These are phyloP conservation scores for Chloropsis cyanopogon DNA, from an alignment of 2,113 vertebrate species.

Conservation along the genomic window DNA sequence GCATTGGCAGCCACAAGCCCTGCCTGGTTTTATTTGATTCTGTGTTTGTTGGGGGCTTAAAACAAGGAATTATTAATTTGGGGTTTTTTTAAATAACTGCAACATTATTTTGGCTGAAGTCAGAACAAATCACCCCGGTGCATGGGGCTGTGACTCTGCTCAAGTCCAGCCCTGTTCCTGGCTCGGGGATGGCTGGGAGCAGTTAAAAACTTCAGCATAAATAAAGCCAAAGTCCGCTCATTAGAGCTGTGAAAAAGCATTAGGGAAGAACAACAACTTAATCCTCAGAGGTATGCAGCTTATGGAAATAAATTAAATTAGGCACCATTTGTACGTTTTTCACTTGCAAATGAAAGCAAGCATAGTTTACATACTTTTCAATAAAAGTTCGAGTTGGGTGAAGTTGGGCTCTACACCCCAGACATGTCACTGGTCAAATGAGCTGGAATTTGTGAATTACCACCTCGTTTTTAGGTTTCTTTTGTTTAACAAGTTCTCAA, in stretches of 20 bases:
- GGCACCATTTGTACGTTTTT: neutral
- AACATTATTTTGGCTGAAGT: neutral
- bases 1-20: neutral
- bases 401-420: neutral
- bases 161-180: neutral
- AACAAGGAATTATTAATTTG: neutral
- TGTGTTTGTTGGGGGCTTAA: neutral
- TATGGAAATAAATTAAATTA: neutral
- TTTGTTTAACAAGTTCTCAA: neutral
- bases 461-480: neutral
- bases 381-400: too few relatives aligned
- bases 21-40: neutral
- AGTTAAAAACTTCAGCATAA: neutral
- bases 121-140: rapidly evolving
- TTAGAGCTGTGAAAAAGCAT: neutral
- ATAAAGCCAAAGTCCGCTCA: neutral
- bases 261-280: neutral
- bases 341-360: neutral
- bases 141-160: rapidly evolving
- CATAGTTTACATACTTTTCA: neutral
- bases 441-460: neutral
- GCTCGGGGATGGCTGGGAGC: neutral
- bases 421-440: neutral
- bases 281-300: neutral
- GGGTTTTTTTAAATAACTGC: too few relatives aligned